Conservation (phyloP, 2,888 invertebrate genomes). For the Tineola bisselliella region DNA sequence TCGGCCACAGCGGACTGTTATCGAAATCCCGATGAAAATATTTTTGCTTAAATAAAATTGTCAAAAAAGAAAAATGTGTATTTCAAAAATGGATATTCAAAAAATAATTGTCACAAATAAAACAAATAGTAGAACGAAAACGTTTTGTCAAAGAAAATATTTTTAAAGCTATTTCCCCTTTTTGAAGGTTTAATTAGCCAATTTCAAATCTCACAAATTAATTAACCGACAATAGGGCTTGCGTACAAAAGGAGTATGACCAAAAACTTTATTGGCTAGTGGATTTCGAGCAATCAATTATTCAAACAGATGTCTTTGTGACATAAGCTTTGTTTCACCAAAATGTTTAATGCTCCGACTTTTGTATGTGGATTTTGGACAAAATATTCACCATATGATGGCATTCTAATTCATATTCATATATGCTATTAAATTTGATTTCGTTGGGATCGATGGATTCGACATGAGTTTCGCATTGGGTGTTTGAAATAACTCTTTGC, state of each 20-base stretch:
- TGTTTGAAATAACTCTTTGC: neutral
- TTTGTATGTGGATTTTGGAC: neutral
- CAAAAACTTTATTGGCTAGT: slow-evolving; percentile 9
- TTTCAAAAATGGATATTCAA: no score
- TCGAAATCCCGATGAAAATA: no score
- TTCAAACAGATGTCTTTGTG: slow-evolving; percentile 8
- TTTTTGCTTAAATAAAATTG: no score
- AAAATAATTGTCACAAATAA: no score
- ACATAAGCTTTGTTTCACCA: neutral
- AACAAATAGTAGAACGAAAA: neutral
- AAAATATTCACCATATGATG: neutral
- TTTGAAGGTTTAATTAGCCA: neutral
- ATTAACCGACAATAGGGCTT: neutral
- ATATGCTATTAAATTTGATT: neutral
- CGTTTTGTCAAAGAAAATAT: neutral
- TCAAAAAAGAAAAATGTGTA: no score
- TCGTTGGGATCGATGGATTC: neutral
- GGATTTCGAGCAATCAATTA: slow-evolving; percentile 7
- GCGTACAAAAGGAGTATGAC: neutral
- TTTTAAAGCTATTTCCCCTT: neutral
- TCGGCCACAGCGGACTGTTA: no score
- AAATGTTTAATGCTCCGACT: neutral
- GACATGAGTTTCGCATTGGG: neutral
- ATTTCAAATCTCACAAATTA: neutral
- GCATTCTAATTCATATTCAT: no score